These are phyloP conservation scores for Tricholauxania praeusta DNA, from an alignment of 2,888 invertebrate species.

Conservation along the genomic window DNA sequence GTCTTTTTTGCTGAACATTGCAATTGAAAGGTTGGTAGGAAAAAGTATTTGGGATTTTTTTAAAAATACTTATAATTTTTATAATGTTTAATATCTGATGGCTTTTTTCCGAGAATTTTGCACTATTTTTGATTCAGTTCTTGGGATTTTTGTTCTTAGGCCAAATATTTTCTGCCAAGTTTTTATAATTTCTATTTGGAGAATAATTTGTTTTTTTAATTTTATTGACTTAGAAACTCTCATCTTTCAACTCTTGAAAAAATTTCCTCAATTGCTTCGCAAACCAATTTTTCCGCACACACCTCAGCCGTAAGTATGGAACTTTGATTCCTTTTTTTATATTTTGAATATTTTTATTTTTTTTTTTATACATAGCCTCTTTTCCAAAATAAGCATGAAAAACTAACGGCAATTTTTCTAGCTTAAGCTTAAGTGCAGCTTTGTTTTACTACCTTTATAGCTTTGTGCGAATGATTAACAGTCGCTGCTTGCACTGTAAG, in stretches of 20 bases:
- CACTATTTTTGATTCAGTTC: background rate
- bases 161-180: background rate
- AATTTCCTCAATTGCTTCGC: too few species aligned
- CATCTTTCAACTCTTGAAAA: too few species aligned
- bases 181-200: background rate
- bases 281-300: too few species aligned
- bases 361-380: background rate
- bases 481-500: background rate
- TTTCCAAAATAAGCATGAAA: background rate
- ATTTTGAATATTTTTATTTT: background rate
- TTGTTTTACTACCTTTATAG: background rate
- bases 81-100: too few species aligned
- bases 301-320: background rate
- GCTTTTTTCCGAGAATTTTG: too few species aligned
- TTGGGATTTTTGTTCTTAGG: background rate
- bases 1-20: too few species aligned
- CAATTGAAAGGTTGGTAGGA: too few species aligned
- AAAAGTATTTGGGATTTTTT: too few species aligned
- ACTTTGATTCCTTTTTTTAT: background rate
- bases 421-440: slow-evolving; percentile 3
- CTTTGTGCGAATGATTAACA: slow-evolving; percentile 31
- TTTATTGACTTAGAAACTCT: too few species aligned
- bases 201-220: background rate
- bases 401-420: slow-evolving; percentile 7
- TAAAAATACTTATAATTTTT: too few species aligned